Conservation (phyloP, 2,113 vertebrate species). For the Catagonus wagneri region DNA sequence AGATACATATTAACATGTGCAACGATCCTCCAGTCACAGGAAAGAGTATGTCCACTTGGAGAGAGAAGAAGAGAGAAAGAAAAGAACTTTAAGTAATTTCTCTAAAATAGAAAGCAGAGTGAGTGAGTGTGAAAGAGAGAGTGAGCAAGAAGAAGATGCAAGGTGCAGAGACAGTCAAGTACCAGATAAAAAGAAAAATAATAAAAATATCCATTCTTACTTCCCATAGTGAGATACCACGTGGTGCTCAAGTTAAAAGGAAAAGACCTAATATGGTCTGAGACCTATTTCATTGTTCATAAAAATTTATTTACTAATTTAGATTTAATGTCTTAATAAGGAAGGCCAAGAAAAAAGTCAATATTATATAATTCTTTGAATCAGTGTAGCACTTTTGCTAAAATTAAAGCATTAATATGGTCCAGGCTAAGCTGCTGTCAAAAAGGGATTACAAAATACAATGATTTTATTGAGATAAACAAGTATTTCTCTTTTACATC, state of each 20-base stretch:
- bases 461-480: background rate
- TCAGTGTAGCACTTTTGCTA: background rate
- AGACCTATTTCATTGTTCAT: background rate
- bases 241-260: background rate
- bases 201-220: background rate
- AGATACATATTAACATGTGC: background rate
- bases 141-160: background rate
- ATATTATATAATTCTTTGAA: background rate
- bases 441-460: background rate
- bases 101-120: background rate
- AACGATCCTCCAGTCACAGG: background rate
- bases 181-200: background rate
- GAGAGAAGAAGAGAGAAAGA: background rate
- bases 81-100: background rate
- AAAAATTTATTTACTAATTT: conserved; percentile 30
- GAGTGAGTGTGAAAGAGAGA: background rate
- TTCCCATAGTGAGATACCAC: background rate
- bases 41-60: background rate
- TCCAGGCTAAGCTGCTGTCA: background rate
- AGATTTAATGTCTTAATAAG: conserved; percentile 4
- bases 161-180: background rate
- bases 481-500: background rate
- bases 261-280: background rate
- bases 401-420: background rate
- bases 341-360: background rate